Evolutionary conservation across 2,888 invertebrate genomes (phyloP).

Genomic region (Zaprionus lineosus): DNA sequence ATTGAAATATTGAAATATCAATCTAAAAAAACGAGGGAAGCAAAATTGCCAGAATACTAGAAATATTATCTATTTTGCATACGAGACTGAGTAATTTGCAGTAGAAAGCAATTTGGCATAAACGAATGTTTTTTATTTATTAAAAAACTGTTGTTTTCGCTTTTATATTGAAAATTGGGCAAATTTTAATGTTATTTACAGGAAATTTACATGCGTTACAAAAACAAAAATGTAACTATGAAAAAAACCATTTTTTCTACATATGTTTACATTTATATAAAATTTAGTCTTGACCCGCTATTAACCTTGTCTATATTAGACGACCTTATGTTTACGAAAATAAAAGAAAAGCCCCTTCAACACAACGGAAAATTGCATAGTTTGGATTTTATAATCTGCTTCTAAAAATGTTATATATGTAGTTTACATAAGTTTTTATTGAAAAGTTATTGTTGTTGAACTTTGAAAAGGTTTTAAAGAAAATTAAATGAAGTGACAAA

Average conservation of each 20-base stretch:
- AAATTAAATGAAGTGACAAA: no score
- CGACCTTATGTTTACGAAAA: slow-evolving; percentile 58
- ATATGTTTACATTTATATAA: slow-evolving; percentile 47
- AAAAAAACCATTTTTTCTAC: slow-evolving; percentile 42
- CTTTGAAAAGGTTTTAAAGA: no score
- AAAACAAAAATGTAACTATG: slow-evolving; percentile 34
- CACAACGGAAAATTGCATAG: slow-evolving; percentile 38
- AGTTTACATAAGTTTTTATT: no score
- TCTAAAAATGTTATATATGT: no score
- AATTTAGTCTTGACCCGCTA: slow-evolving; percentile 57
- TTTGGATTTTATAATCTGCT: slow-evolving; percentile 32
- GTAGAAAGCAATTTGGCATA: slow-evolving; percentile 43
- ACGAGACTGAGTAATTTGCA: slow-evolving; percentile 68
- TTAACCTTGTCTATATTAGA: slow-evolving; percentile 78
- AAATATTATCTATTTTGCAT: slow-evolving; percentile 66
- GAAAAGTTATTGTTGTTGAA: no score
- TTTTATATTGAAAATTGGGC: slow-evolving; percentile 33
- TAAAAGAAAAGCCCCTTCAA: slow-evolving; percentile 18
- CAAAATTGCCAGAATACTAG: slow-evolving; percentile 52
- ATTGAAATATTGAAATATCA: no score
- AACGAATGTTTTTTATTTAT: slow-evolving; percentile 31
- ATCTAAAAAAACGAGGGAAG: slow-evolving; percentile 55
- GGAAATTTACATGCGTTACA: slow-evolving; percentile 49
- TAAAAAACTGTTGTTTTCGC: slow-evolving; percentile 32
- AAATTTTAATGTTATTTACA: slow-evolving; percentile 47